Percentiles rank a stretch among this genome's conserved stretches.
Evolutionary conservation across 2,113 vertebrate genomes (phyloP).

Genomic region (Neoarius graeffei): DNA sequence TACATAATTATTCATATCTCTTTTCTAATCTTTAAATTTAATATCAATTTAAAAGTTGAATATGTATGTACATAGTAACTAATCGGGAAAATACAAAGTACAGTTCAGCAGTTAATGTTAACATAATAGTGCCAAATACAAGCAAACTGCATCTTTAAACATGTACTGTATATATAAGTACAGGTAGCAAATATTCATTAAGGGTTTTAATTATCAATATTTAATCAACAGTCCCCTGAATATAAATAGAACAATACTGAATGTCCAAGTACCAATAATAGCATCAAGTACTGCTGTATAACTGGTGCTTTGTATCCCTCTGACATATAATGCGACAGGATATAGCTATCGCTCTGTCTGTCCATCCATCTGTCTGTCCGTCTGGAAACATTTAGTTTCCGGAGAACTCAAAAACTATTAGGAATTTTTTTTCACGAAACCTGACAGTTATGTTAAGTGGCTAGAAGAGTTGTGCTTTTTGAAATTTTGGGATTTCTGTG

Average conservation of each 20-base stretch:
- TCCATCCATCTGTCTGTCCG: no score
- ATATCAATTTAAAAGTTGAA: not conserved
- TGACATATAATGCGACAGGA: no score
- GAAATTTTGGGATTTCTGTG: no score
- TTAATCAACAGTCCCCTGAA: not conserved
- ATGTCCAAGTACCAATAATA: not conserved
- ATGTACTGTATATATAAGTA: not conserved
- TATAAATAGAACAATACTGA: not conserved
- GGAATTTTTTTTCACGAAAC: no score
- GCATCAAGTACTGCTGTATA: not conserved
- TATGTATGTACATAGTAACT: not conserved
- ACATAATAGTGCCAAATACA: not conserved
- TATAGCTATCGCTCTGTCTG: no score
- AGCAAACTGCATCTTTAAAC: not conserved
- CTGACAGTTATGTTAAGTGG: no score
- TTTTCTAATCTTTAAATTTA: not conserved
- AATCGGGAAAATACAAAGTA: not conserved
- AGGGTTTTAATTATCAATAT: not conserved
- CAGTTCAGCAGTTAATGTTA: not conserved
- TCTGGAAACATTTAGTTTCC: no score
- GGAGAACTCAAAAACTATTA: no score
- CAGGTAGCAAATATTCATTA: not conserved
- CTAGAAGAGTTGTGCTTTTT: no score
- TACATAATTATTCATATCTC: not conserved
- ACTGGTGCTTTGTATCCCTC: not conserved